A percentile compares a stretch with the other conserved stretches of the same genome.
Conservation (phyloP, 2,888 invertebrate genomes). For the Tenodera sinensis region DNA sequence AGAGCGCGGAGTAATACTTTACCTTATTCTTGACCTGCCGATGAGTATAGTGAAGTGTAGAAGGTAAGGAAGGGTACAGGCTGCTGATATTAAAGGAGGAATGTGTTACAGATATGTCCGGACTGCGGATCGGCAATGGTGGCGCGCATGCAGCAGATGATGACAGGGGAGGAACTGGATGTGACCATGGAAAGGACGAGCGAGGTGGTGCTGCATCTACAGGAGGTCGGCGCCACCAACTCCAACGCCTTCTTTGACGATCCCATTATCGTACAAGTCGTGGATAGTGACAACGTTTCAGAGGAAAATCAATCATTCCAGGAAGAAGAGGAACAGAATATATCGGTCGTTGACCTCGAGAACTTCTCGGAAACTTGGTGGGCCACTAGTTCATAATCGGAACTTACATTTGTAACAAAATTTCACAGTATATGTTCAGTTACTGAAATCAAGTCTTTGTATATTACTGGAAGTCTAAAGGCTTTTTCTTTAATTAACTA, state of each 20-base stretch:
- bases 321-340: not conserved
- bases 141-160: not conserved
- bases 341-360: not conserved
- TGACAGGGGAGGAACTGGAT: not conserved
- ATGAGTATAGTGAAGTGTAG: too few relatives aligned
- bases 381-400: not conserved
- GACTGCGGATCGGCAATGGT: not conserved
- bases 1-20: too few relatives aligned
- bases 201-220: not conserved
- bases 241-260: not conserved
- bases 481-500: too few relatives aligned
- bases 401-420: too few relatives aligned
- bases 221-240: not conserved
- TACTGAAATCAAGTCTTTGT: too few relatives aligned
- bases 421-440: too few relatives aligned
- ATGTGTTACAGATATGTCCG: not conserved
- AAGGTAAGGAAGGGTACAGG: too few relatives aligned
- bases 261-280: not conserved
- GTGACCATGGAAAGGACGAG: not conserved
- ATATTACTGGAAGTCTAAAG: too few relatives aligned
- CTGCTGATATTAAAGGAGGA: too few relatives aligned
- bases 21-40: too few relatives aligned
- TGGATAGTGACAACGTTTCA: not conserved
- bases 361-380: not conserved
- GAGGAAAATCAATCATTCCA: not conserved